Evolutionary conservation across 2,113 vertebrate species (phyloP).

Genomic region (Hemichromis elongatus): DNA sequence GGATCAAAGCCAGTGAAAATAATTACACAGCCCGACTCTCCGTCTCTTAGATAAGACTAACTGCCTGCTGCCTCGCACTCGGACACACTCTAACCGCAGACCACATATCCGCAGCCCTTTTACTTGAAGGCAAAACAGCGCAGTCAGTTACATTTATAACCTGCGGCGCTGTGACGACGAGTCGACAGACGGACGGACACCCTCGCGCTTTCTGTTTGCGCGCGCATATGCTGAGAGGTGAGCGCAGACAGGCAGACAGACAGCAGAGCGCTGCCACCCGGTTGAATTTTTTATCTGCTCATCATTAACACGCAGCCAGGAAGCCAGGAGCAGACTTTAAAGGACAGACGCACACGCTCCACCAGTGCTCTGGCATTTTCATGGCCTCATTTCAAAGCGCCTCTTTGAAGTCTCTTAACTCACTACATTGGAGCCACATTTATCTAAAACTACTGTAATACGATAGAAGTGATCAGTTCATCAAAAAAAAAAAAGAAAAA

Average conservation of each 20-base stretch:
- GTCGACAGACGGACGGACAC: not conserved
- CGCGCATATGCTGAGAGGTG: not conserved
- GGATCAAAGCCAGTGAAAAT: slow-evolving; percentile 72
- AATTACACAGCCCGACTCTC: slow-evolving; percentile 59
- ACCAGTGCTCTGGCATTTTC: slow-evolving; percentile 49
- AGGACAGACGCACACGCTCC: slow-evolving; percentile 43
- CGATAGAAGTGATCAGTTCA: slow-evolving; percentile 28
- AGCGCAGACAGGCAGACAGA: not conserved
- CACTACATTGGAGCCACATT: slow-evolving; percentile 19
- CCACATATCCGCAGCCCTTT: slow-evolving; percentile 1
- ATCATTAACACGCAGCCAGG: slow-evolving; percentile 69
- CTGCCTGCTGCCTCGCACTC: slow-evolving; percentile 17
- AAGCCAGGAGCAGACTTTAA: slow-evolving; percentile 52
- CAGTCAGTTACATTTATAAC: not conserved
- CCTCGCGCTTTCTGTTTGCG: not conserved
- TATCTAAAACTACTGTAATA: slow-evolving; percentile 36
- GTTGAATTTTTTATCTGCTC: slow-evolving; percentile 66
- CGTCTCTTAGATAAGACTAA: slow-evolving; percentile 42
- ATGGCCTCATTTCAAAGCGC: slow-evolving; percentile 49
- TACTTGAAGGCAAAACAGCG: not conserved
- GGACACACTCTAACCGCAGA: slow-evolving; percentile 30
- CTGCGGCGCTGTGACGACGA: not conserved
- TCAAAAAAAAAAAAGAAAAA: not conserved
- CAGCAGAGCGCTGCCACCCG: slow-evolving; percentile 22
- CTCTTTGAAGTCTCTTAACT: slow-evolving; percentile 59